Evolutionary conservation across 2,797 vertebrate genomes (phyloP), one percentile per base, ranked within the genome.

Genomic region (Rhinophrynus dorsalis): DNA sequence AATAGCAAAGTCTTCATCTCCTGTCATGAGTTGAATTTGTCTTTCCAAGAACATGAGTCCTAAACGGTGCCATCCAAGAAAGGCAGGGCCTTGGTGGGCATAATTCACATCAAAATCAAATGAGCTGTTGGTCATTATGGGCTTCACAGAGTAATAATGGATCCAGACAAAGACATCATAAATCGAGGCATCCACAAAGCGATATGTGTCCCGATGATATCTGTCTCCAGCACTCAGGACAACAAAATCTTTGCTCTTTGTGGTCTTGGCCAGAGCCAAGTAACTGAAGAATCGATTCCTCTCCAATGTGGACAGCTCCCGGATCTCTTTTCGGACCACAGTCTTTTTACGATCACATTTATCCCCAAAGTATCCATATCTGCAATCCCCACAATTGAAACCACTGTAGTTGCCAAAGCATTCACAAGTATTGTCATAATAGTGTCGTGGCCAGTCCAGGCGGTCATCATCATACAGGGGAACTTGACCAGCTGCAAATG

Each of bases 121-220:
- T 5, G 29, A 24, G 8, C 52, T 23, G 24, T 67, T 47, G 1
- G 6, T 3, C 37, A 67, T 21, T 24, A 67, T 35, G 2, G 64
- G 29, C 40, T 67, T 45, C 52, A 67, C 57, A n/a, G 64, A 47
- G 18, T 57, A 67, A 11, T 67, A 67, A 65, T 67, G 52, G 6
- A 57, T 57, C 52, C 52, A 67, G 37, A 52, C 37, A 47, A 67
- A 57, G 12, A 67, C 3, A 3, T 67, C 64, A 35, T 20, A 57
- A n/a, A 67, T 11, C 6, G 64, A 18, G 10, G 64, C 64, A 23
- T 67, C 29, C 18, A 67, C 21, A 27, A 67, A 67, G 6, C 20
- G 52, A 44, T 54, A 56, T 1, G 64, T 33, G 29, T 56, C 29
- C 7, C 6, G 20, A 20, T 47, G 40, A 42, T 67, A 40, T n/a